Base-by-base conservation (phyloP, 1,140 invertebrate genomes). In the Nasonia giraulti region DNA sequence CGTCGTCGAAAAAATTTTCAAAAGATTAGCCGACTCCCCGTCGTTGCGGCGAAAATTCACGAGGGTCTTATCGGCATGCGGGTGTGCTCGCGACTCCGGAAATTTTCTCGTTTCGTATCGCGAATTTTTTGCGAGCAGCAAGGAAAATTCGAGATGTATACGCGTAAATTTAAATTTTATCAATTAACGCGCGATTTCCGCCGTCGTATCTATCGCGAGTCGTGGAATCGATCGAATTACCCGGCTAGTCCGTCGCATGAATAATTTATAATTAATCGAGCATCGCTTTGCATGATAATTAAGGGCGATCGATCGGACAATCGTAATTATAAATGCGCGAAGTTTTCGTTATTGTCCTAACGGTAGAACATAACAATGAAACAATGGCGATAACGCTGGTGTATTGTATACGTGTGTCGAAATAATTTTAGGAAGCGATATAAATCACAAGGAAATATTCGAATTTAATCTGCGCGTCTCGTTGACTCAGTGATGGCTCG, bases 231-330 rank as follows among this genome's bases (percentile, higher is more conserved):
- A 71, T 80, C 55, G 55, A 68, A 79, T 79, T 79, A 79, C 37
- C 33, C 33, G 12, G 31, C 17, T 33, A 79, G 55, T 17, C 50
- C 20, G 77, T 80, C 31, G 31, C 2, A 75, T 82, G 47, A 75
- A 81, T 82, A 50, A 75, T 82, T 82, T 71, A 81, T 81, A 81
- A 71, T 71, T 73, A 73, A 37, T 80, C 44, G 37, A 55, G n/a
- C 4, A 44, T 68, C 1, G 62, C 5, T n/a, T 68, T 69, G 62
- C 62, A 80, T 80, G 23, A 40, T 40, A 81, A 79, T 71, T 62
- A 44, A 17, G 1, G 40, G 37, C 50, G 73, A 27, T 81, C 27
- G 47, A 44, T 71, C 79, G 47, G 40, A 40, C 23, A 55, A 55
- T 71, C 27, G 23, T 50, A 71, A 69, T 80, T 71, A 55, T 55